Conservation (phyloP, 2,113 vertebrate species). For the Gulo gulo region DNA sequence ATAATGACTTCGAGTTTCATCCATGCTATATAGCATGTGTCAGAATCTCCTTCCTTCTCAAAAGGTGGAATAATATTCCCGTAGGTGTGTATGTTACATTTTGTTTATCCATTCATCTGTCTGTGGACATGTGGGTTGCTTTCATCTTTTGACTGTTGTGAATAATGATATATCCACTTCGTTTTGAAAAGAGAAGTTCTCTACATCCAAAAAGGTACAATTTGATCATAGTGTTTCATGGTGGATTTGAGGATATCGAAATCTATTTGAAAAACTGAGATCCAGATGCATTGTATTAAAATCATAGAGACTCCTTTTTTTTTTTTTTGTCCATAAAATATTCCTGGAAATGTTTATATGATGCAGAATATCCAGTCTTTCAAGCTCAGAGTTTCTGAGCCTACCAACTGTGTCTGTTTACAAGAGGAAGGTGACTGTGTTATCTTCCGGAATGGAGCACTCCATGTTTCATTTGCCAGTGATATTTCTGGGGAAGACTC, state of each 20-base stretch:
- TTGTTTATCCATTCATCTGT: background rate
- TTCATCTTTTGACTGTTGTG: background rate
- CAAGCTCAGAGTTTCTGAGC: background rate
- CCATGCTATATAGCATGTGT: background rate
- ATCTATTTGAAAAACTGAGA: background rate
- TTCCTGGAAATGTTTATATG: background rate
- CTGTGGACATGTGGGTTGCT: background rate
- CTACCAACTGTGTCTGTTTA: background rate
- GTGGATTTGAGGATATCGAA: background rate
- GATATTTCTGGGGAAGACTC: conserved; percentile 12
- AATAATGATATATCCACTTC: background rate
- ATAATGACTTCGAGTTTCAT: background rate
- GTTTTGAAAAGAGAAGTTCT: background rate
- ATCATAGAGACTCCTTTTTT: background rate
- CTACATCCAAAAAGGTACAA: background rate
- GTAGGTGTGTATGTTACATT: background rate
- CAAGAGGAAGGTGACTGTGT: background rate
- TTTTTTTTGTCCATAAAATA: background rate
- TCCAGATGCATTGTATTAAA: background rate
- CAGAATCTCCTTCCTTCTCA: background rate
- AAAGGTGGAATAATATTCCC: background rate
- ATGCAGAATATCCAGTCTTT: background rate
- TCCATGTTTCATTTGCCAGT: background rate
- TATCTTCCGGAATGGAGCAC: background rate
- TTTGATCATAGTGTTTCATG: background rate